Evolutionary conservation across 2,888 invertebrate genomes (phyloP).

Genomic region (Machimus rusticus): DNA sequence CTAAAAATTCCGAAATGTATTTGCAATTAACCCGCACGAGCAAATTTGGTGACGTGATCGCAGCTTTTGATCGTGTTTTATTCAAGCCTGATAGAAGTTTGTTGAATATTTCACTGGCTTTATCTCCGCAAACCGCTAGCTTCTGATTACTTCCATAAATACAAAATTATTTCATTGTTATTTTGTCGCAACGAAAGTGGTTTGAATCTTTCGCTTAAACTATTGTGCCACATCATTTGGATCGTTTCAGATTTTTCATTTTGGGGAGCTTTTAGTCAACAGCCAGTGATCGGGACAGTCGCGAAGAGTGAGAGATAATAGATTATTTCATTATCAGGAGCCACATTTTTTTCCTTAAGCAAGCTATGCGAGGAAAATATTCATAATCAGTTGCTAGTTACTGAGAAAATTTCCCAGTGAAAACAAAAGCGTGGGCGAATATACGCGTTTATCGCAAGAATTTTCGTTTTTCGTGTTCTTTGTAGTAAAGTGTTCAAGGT

Average conservation of each 20-base stretch:
- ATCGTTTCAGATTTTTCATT: background rate
- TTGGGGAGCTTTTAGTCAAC: background rate
- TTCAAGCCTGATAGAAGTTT: background rate
- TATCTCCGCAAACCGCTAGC: background rate
- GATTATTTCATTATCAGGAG: constrained; percentile 1
- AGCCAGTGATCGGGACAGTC: background rate
- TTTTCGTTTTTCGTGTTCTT: background rate
- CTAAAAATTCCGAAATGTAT: background rate
- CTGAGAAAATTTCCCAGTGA: background rate
- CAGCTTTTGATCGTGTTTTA: background rate
- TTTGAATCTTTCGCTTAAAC: background rate
- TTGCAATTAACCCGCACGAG: background rate
- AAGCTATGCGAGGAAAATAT: background rate
- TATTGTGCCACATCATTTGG: background rate
- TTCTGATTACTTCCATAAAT: constrained; percentile 14
- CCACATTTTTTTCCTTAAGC: background rate
- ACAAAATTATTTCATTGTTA: background rate
- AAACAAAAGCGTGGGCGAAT: constrained; percentile 21
- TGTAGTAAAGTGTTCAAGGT: background rate
- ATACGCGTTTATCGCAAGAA: background rate
- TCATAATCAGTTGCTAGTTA: constrained; percentile 6
- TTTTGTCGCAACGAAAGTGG: background rate
- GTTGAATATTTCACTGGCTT: background rate
- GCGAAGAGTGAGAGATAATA: background rate
- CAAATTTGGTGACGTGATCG: background rate